Conservation (phyloP, 2,797 vertebrate genomes). For the Pristis pectinata region DNA sequence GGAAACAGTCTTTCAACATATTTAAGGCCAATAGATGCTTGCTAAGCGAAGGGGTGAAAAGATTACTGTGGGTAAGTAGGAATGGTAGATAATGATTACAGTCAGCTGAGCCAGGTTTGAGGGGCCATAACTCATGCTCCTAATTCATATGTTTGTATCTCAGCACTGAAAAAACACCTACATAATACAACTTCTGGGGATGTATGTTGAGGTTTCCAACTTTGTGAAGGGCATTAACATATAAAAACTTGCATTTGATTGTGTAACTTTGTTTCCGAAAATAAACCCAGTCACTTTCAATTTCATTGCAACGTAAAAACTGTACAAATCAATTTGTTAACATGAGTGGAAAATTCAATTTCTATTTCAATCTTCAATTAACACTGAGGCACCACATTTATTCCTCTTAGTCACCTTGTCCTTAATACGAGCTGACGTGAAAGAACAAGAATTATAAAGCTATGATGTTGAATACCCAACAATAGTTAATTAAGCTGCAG, state of each 20-base stretch:
- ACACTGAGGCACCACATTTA: not conserved
- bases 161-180: too few relatives aligned
- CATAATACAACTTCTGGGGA: too few relatives aligned
- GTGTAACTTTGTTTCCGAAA: not conserved
- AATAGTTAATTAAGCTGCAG: not conserved
- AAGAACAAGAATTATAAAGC: too few relatives aligned
- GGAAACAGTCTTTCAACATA: too few relatives aligned
- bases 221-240: not conserved
- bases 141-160: too few relatives aligned
- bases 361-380: not conserved
- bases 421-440: not conserved
- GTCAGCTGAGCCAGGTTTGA: too few relatives aligned
- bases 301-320: not conserved
- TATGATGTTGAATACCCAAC: not conserved
- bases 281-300: not conserved
- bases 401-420: not conserved
- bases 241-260: not conserved
- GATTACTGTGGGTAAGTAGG: too few relatives aligned
- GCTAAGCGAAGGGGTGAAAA: too few relatives aligned
- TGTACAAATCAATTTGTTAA: conserved; percentile 20
- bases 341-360: conserved; percentile 8
- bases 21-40: too few relatives aligned
- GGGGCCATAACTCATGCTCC: too few relatives aligned
- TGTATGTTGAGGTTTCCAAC: not conserved
- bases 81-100: too few relatives aligned